Evolutionary conservation across 30 jellyfish, hydroid and myxozoan species (phyloP), one percentile per base, ranked within the genome.

Genomic region (Sanderia malayensis): DNA sequence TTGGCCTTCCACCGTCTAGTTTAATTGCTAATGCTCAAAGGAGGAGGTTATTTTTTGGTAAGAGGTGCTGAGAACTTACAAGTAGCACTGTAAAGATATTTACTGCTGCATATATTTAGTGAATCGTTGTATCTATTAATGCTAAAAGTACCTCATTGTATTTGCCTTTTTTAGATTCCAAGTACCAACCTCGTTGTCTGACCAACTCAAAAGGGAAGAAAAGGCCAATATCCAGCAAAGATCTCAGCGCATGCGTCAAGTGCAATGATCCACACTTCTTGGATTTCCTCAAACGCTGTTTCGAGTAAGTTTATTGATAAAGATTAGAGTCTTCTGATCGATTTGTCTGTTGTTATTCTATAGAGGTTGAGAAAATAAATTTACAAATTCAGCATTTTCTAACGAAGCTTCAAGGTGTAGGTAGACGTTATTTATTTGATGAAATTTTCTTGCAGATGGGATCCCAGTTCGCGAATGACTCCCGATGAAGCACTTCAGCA

Each of bases 401-500:
- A n/a, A n/a, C n/a, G n/a, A n/a, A n/a, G n/a, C n/a, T n/a, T n/a
- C n/a, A n/a, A n/a, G n/a, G n/a, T n/a, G n/a, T n/a, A n/a, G n/a
- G n/a, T n/a, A n/a, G n/a, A n/a, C n/a, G n/a, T n/a, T n/a, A n/a
- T n/a, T n/a, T n/a, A n/a, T n/a, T n/a, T n/a, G n/a, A n/a, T n/a
- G n/a, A n/a, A 13, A 2, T 26, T 7, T 29, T 44, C 25, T 58
- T 73, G 32, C 41, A 89, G 97, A 44, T 89, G 97, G 97, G 97
- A 89, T 61, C 97, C 97, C 4, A 62, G 79, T 24, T 64, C 80
- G 29, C 92, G 97, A 34, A 74, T 89, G 95, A 89, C 93, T 31
- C 97, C 97, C 6, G 95, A 82, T 28, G 97, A 89, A 57, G 97
- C 97, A 1, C 64, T 89, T 15, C 95, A 76, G 34, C 97, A 89